Percentiles rank a stretch among this genome's conserved stretches.
phyloP scores from a whole-genome alignment of 2,797 vertebrate species.

The Syngnathus rostellatus region DNA sequence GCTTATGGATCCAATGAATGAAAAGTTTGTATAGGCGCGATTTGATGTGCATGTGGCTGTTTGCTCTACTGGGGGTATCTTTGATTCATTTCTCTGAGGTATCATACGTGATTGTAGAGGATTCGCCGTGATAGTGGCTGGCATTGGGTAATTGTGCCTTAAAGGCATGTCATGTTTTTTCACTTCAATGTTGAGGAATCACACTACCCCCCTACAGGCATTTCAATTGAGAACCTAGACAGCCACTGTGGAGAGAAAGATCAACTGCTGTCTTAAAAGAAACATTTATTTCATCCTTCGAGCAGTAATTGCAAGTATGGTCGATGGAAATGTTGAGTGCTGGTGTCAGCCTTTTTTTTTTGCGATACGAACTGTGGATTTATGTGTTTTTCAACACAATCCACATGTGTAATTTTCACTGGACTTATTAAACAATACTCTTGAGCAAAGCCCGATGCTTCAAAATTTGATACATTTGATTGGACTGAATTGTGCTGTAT shows the following conservation, averaged over 20 bases:
- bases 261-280: background rate
- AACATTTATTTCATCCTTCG: background rate
- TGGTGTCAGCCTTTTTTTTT: background rate
- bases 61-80: no score
- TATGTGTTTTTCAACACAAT: background rate
- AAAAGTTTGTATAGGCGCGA: no score
- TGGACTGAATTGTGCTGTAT: no score
- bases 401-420: background rate
- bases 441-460: no score
- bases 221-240: slow-evolving; percentile 29
- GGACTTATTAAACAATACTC: background rate
- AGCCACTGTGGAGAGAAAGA: slow-evolving; percentile 6
- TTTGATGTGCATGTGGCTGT: no score
- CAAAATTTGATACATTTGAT: no score
- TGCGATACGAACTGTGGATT: background rate
- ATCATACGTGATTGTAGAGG: slow-evolving; percentile 23
- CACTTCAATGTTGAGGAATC: slow-evolving; percentile 45
- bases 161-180: slow-evolving; percentile 54
- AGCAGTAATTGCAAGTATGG: background rate
- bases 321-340: background rate
- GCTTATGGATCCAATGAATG: no score
- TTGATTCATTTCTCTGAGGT: slow-evolving; percentile 24
- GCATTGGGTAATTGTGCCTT: slow-evolving; percentile 66
- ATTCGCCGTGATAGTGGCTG: slow-evolving; percentile 56
- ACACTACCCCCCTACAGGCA: slow-evolving; percentile 42